Base-by-base conservation (phyloP, 2,797 vertebrate species). In the Rhinogobio ventralis region DNA sequence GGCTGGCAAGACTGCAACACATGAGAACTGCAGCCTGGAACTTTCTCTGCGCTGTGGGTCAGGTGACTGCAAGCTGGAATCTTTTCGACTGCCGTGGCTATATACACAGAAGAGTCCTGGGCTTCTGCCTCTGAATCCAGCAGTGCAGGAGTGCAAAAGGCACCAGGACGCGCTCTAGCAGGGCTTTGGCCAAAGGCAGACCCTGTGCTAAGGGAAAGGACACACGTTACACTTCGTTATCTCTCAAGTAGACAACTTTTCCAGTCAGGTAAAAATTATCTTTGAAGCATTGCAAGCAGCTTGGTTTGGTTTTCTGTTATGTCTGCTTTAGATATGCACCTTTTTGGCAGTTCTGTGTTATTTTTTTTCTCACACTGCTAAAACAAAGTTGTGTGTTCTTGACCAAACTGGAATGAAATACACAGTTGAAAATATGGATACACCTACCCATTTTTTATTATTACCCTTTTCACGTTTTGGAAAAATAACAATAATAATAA, bases 221-320 rank as follows among this genome's bases (percentile, higher is more conserved):
- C 46, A 88, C 57, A 20, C 28, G 23, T 77, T 91, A 79, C 90
- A 88, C 72, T 92, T 86, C 86, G 71, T 93, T 88, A 91, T 89
- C 85, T 89, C 85, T 91, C 89, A 89, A 90, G 89, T 88, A 42
- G 39, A 84, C 86, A 92, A 62, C 88, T 92, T 92, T 89, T 89
- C 66, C 82, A 89, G 36, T 87, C 94, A 96, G 95, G 95, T 95
- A 95, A 95, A 88, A 42, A n/a, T 89, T 81, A 73, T 71, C 42
- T 62, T 60, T 39, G 30, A 72, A 30, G 69, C 66, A 68, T 77
- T 79, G 83, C 75, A 76, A 86, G 33, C 5, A 7, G 67, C 36
- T 72, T 64, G 69, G 33, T 36, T 74, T 39, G 15, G 7, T 15
- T 3, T 64, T 53, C 23, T 53, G 68, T 79, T 51, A 20, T n/a